Base-by-base conservation (phyloP, 2,113 vertebrate genomes). In the Oncorhynchus tshawytscha region DNA sequence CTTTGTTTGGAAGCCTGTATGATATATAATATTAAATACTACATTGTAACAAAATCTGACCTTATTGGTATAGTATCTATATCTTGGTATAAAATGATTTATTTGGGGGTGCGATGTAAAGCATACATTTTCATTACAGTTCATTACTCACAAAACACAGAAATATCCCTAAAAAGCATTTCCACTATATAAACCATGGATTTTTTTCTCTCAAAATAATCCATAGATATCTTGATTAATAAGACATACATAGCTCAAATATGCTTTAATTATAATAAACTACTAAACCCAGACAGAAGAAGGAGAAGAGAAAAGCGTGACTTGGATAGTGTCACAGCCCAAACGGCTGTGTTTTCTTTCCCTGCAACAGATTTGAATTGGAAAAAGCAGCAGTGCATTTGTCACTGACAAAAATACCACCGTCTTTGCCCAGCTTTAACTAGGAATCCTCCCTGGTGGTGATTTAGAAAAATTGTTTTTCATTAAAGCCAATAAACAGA, bases 321-420 rank as follows among this genome's bases (percentile, higher is more conserved):
- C 34, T 34, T 34, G 34, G 34, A 8, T 34, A 34, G 51, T 6
- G 67, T 72, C 11, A 20, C 18, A 71, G 77, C 74, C 74, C 70
- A 77, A 81, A 82, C 24, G 74, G 72, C 76, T 45, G 72, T 75
- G 67, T 86, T 89, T 84, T 90, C 81, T 86, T 34, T 34, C 34
- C 81, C 67, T 92, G 6, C 89, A 89, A 81, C 88, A 82, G 77
- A 82, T 87, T 85, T 87, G 86, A 90, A 91, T 92, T 91, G 88
- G 86, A 89, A 92, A 34, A 91, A 91, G 91, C 74, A 90, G 74
- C 79, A 88, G 87, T 84, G 81, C 91, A 34, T 34, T 34, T 34
- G 34, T 34, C 34, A 34, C 34, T 34, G 34, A 34, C 34, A 34
- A 8, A 34, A 34, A 34, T 34, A 34, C 6, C 34, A 7, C 5